phyloP scores from a whole-genome alignment of 2,113 vertebrate genomes.

The Cochlearius cochlearius region DNA sequence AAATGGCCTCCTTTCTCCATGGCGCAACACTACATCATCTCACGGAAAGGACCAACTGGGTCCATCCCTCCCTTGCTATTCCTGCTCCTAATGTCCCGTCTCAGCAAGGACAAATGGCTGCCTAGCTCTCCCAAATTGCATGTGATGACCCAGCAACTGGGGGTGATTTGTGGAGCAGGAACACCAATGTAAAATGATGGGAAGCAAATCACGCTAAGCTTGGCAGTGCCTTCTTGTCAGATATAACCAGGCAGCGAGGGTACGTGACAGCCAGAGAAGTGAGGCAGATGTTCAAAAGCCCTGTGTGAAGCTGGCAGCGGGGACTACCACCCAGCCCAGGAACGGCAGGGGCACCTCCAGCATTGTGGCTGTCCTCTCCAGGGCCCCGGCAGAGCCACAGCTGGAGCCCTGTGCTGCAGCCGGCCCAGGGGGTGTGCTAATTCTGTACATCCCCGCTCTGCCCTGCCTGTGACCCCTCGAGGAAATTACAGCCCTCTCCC shows the following conservation, averaged over 20 bases:
- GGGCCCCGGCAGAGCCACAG: background rate
- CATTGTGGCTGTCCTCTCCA: background rate
- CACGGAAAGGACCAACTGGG: background rate
- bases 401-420: background rate
- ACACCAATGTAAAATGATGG: background rate
- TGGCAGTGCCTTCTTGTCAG: background rate
- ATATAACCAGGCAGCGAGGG: background rate
- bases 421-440: background rate
- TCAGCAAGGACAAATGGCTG: background rate
- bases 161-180: background rate
- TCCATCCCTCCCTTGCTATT: background rate
- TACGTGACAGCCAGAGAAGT: fast-evolving
- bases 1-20: background rate
- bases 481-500: constrained; percentile 34
- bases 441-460: background rate
- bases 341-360: background rate
- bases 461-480: constrained; percentile 20
- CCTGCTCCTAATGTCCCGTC: background rate
- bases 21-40: fast-evolving
- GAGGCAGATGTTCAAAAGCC: background rate
- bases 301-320: background rate
- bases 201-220: background rate
- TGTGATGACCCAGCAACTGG: fast-evolving
- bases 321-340: background rate
- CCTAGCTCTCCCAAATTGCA: background rate